Conservation (phyloP, 2,113 vertebrate genomes). For the Scytalopus superciliaris region DNA sequence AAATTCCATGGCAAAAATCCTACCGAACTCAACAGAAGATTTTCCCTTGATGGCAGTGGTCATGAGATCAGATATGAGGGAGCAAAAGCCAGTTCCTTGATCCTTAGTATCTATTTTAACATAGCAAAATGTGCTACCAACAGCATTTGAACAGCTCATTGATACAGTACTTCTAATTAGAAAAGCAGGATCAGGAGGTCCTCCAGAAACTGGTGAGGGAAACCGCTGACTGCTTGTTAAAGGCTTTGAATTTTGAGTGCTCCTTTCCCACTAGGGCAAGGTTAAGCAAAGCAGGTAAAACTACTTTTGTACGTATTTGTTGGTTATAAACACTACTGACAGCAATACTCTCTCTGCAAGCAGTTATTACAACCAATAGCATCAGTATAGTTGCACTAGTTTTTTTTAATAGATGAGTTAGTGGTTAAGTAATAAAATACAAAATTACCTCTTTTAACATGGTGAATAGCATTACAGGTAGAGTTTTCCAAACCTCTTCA, state of each 20-base stretch:
- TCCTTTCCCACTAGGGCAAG: background rate
- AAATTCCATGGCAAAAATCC: slow-evolving; percentile 43
- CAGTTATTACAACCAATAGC: background rate
- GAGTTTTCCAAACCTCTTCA: background rate
- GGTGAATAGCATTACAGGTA: background rate
- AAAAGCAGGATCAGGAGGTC: slow-evolving; percentile 12
- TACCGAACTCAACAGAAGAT: background rate
- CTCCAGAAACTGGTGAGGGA: background rate
- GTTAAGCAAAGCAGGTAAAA: background rate
- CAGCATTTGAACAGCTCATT: background rate
- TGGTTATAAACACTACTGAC: background rate
- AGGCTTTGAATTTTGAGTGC: background rate
- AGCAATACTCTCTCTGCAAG: background rate
- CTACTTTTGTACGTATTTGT: background rate
- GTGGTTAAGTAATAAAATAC: slow-evolving; percentile 32
- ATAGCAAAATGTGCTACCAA: background rate
- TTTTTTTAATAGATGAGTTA: background rate
- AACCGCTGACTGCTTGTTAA: background rate
- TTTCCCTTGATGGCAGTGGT: background rate
- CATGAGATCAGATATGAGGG: slow-evolving; percentile 1
- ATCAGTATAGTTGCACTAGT: background rate
- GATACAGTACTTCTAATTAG: slow-evolving; percentile 5
- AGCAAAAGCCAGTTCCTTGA: slow-evolving; percentile 16
- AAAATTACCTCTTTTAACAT: background rate
- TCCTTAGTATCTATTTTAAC: background rate